A percentile compares a stretch with the other conserved stretches of the same genome.
These are phyloP conservation scores for Neoarius graeffei DNA, from an alignment of 2,113 vertebrate species.

Conservation along the genomic window DNA sequence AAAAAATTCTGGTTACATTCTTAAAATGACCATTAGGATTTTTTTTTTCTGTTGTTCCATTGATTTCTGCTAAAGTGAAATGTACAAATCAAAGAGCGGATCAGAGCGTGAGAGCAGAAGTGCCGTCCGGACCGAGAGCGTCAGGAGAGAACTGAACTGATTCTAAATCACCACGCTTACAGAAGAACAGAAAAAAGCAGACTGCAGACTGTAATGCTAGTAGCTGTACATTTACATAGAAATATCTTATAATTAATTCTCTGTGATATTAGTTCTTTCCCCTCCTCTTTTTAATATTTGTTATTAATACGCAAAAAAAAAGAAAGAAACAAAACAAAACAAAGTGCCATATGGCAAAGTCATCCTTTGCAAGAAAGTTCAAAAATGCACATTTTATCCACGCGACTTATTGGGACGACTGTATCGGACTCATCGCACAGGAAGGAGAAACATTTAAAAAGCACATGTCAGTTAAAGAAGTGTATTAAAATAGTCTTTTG, in stretches of 20 bases:
- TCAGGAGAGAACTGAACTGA: constrained; percentile 35
- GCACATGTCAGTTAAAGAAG: constrained; percentile 79
- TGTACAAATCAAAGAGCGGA: constrained; percentile 49
- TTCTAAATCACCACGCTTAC: constrained; percentile 86
- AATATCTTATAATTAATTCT: constrained; percentile 88
- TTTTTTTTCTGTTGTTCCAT: constrained; percentile 1
- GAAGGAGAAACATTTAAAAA: constrained; percentile 79
- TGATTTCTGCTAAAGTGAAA: constrained; percentile 33
- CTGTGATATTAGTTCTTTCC: constrained; percentile 85
- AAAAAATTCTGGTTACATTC: constrained; percentile 33
- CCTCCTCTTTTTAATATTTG: constrained; percentile 73
- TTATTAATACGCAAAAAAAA: constrained; percentile 88
- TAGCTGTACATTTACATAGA: constrained; percentile 99
- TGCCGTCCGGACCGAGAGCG: constrained; percentile 27
- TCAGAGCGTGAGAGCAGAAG: constrained; percentile 57
- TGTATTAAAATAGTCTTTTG: constrained; percentile 82
- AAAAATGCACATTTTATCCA: constrained; percentile 55
- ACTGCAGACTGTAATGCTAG: constrained; percentile 85
- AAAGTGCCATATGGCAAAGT: constrained; percentile 83
- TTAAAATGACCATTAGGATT: constrained; percentile 15
- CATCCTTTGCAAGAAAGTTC: constrained; percentile 76
- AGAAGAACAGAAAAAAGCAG: constrained; percentile 85
- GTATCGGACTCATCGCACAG: constrained; percentile 77
- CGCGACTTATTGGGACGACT: constrained; percentile 68
- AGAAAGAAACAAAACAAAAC: constrained; percentile 75